These are phyloP conservation scores for Triplophysa tibetana DNA, from an alignment of 2,113 vertebrate species.

Conservation along the genomic window DNA sequence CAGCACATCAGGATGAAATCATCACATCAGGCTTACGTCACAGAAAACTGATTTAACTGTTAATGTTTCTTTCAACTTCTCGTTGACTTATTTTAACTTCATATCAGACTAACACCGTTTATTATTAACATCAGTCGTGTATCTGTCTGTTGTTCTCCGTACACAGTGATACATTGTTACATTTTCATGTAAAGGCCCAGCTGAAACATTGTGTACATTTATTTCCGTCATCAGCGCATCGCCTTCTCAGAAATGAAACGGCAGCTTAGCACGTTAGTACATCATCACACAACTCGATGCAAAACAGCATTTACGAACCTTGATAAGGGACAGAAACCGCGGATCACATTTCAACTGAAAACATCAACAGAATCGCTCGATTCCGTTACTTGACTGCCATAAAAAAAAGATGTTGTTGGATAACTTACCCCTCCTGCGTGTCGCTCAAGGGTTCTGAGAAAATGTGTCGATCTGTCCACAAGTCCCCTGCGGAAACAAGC, in stretches of 20 bases:
- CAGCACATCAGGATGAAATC: neutral
- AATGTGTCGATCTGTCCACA: neutral
- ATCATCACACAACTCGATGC: neutral
- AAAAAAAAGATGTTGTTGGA: neutral
- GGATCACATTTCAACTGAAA: neutral
- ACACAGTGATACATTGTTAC: neutral
- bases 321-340: neutral
- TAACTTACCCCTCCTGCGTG: constrained; percentile 32
- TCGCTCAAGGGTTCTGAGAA: constrained; percentile 26
- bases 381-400: neutral
- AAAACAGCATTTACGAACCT: neutral
- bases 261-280: neutral
- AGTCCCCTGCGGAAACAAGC: neutral
- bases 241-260: neutral
- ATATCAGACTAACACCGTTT: neutral
- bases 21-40: too few species aligned
- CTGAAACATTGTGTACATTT: constrained; percentile 5
- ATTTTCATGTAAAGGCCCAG: neutral
- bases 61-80: neutral
- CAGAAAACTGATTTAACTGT: neutral
- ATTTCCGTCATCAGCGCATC: constrained; percentile 20
- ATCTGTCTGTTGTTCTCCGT: neutral
- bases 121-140: neutral
- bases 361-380: neutral
- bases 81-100: neutral